Evolutionary conservation across 2,797 vertebrate species (phyloP), one percentile per base, ranked within the genome.

Genomic region (Helostoma temminkii): DNA sequence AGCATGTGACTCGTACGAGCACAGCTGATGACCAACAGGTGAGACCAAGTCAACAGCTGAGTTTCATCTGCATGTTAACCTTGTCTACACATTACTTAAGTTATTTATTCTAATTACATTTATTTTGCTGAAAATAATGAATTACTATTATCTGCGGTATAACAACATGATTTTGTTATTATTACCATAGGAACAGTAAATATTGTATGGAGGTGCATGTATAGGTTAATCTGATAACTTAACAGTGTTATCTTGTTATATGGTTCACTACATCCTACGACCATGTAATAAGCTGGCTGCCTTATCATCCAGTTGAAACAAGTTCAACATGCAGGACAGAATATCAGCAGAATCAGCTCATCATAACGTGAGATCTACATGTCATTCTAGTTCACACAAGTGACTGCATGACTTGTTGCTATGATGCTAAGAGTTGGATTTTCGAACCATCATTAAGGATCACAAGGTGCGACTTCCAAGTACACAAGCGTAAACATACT

Each of bases 191-290:
- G 37, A 18, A 32, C 26, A 32, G 11, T 9, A 24, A 24, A 46
- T 53, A 72, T 9, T 16, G 36, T 9, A 48, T 66, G 21, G 39
- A 52, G 57, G 65, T 75, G 62, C 7, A 9, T 69, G 70, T 69
- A 57, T 54, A 54, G 21, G 47, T 47, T 69, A 77, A 80, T 77
- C 62, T 74, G 61, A 87, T 50, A 68, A 52, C 19, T 37, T 73
- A 76, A 81, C 34, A 22, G n/a, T 56, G 66, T 87, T 68, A 81
- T 55, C 55, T 67, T 53, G 78, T 81, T 74, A 80, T 4, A 60
- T 28, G 48, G 1, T 43, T 82, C 53, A 42, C 71, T 67, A 69
- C 47, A 59, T 73, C 73, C 72, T 42, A 53, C 67, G 37, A 67
- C 48, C 22, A 49, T 5, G 36, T 55, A 75, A 66, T 74, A 24